Base-by-base conservation (phyloP, 2,888 invertebrate species). In the Aporophyla nigra region DNA sequence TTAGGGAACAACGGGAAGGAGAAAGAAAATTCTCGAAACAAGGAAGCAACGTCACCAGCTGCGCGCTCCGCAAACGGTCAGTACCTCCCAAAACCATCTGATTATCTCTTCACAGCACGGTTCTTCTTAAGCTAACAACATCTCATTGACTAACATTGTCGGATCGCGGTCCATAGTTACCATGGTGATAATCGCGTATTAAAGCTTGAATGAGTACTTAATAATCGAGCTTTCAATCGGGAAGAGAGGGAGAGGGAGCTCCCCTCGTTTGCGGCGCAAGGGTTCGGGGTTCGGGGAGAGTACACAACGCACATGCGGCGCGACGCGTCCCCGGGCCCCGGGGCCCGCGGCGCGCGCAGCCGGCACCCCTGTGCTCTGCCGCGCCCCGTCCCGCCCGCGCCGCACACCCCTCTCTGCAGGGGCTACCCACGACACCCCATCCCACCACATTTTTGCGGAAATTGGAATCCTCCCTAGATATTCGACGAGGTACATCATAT, bases 1-100 rank as follows among this genome's bases (percentile, higher is more conserved):
- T 97, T 79, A 98, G 98, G 98, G 95, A 97, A 98, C 96, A 98
- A 97, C 94, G 97, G 97, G 91, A 98, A 97, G 94, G 97, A 97
- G 94, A 96, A 96, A 90, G 96, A 96, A 92, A 97, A 97, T 86
- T 97, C 98, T 93, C 97, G 97, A 94, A 97, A 97, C 93, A 98
- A 98, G 95, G 98, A 98, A 93, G 97, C 97, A 86, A 97, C 98
- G 78, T 97, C 98, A 74, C 97, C 98, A 67, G 98, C 98, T 84
- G 97, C 97, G 76, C 97, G 97, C 93, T 97, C 97, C 92, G 96
- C 97, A 94, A 97, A 97, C 93, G 97, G 97, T 97, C 88, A 97
- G 97, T 94, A 78, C 16, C 54, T 78, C 5, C 53, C 58, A 53
- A 43, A 70, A 27, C 10, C n/a, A 56, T 61, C 10, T 51, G 10